Evolutionary conservation across 2,113 vertebrate species (phyloP), one percentile per base, ranked within the genome.

Genomic region (Eulemur rufifrons): DNA sequence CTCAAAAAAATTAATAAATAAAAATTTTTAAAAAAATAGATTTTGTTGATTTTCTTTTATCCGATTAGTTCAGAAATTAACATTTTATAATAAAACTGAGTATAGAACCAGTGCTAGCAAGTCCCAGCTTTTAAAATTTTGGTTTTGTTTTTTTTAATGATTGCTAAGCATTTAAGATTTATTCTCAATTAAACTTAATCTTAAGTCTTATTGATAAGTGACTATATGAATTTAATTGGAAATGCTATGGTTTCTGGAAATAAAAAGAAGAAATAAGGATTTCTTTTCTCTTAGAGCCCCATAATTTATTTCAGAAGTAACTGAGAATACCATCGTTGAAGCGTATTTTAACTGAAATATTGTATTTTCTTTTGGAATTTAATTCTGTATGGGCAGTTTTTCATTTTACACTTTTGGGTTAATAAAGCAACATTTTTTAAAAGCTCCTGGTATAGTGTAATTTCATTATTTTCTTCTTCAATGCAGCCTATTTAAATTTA

Each of bases 141-240:
- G 32, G 47, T 64, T 29, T 20, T 39, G 23, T 80, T 61, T 76
- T 76, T 91, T 85, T 81, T 74, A 84, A 77, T 73, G 42, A 68
- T 74, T 95, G 27, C 29, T 82, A 14, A 77, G 1, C 74, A 37
- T 87, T 88, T 74, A 74, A 45, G 25, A 89, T 94, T 91, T 96
- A 39, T 78, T 80, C 52, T 93, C 47, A 85, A 50, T 52, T 94
- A 71, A 69, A 66, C 18, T 45, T 63, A 74, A 61, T 73, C 29
- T 88, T 95, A 71, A 87, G 59, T 94, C 13, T 94, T 52, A 94
- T 14, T 86, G n/a, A 13, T 86, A 69, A 91, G 23, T 89, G 42
- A 39, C 17, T 74, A 1, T 34, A 32, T 92, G 34, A 23, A 39
- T 73, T 93, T 83, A 69, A 59, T 83, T 94, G 10, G 76, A 45